A percentile compares a stretch with the other conserved stretches of the same genome.
Evolutionary conservation across 2,113 vertebrate genomes (phyloP).

Genomic region (Grantiella picta): DNA sequence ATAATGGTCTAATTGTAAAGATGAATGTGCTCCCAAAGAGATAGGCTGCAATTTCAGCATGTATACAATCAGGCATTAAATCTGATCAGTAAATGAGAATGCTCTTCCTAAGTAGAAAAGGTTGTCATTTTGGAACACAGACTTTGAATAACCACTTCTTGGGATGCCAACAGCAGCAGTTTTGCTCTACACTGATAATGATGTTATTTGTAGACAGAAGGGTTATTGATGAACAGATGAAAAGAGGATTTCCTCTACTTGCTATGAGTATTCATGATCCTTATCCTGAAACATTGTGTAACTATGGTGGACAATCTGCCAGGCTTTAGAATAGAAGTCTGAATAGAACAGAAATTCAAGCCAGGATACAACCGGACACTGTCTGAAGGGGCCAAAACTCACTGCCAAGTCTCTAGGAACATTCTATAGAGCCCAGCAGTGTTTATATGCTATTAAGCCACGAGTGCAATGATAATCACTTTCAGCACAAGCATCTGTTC

Average conservation of each 20-base stretch:
- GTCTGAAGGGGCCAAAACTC: conserved; percentile 1
- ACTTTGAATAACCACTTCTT: not conserved
- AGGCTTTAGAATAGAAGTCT: not conserved
- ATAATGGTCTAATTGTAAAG: not conserved
- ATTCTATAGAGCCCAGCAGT: not conserved
- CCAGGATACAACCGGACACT: not conserved
- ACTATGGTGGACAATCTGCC: not conserved
- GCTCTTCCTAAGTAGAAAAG: not conserved
- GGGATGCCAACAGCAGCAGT: not conserved
- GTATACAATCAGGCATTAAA: not conserved
- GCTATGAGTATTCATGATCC: not conserved
- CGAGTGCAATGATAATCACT: not conserved
- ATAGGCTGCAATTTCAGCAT: not conserved
- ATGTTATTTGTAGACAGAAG: not conserved
- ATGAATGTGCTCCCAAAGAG: not conserved
- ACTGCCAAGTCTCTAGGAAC: conserved; percentile 27
- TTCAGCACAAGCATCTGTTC: conserved; percentile 35
- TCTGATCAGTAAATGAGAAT: not conserved
- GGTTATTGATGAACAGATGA: conserved; percentile 1
- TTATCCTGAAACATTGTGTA: not conserved
- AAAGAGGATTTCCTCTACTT: conserved; percentile 4
- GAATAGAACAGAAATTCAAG: conserved; percentile 1
- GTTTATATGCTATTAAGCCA: conserved; percentile 7
- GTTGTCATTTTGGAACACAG: not conserved
- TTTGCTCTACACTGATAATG: not conserved